Percentiles rank a stretch among this genome's conserved stretches.
These are phyloP conservation scores for Eustalomyia histrio DNA, from an alignment of 2,888 invertebrate genomes.

Conservation along the genomic window DNA sequence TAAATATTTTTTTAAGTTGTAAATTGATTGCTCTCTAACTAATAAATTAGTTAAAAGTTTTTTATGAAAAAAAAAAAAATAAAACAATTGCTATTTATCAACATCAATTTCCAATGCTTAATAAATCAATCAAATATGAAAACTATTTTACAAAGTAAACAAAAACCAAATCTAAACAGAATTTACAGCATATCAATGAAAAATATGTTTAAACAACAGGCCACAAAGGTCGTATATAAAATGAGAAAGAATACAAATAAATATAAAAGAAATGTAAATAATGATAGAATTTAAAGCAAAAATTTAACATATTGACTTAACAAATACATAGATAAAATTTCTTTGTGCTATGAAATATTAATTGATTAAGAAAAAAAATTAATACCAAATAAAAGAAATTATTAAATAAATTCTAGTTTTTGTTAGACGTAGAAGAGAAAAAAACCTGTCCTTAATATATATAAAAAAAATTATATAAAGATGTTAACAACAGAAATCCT, in stretches of 20 bases:
- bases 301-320: slow-evolving; percentile 54
- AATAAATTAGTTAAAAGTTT: no score
- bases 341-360: slow-evolving; percentile 45
- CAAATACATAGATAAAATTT: slow-evolving; percentile 11
- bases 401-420: slow-evolving; percentile 29
- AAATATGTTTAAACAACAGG: slow-evolving; percentile 20
- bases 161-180: background rate
- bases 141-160: slow-evolving; percentile 5
- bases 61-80: background rate
- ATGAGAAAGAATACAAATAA: slow-evolving; percentile 5
- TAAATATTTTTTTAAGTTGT: no score
- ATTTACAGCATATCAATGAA: background rate
- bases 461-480: slow-evolving; percentile 45
- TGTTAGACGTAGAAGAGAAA: slow-evolving; percentile 4
- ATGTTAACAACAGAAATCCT: background rate
- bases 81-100: slow-evolving; percentile 65
- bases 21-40: no score
- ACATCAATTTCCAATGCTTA: slow-evolving; percentile 66
- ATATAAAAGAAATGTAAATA: background rate
- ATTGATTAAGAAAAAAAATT: slow-evolving; percentile 20
- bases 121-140: slow-evolving; percentile 67
- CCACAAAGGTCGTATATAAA: slow-evolving; percentile 18
- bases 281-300: slow-evolving; percentile 12
- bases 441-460: slow-evolving; percentile 8
- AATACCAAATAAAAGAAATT: slow-evolving; percentile 42